Conservation (phyloP, 2,797 vertebrate genomes). For the Botia almorhae region DNA sequence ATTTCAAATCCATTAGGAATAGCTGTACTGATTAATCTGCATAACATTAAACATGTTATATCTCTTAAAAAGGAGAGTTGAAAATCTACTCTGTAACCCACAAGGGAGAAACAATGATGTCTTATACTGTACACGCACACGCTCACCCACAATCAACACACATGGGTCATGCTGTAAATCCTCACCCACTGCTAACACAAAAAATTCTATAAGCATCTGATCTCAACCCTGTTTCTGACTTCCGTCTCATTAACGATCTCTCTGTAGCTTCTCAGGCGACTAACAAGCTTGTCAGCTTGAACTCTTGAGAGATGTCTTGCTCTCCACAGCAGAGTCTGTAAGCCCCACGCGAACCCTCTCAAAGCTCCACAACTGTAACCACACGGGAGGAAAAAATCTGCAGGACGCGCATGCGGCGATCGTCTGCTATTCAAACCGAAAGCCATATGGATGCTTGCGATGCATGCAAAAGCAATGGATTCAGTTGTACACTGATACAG, state of each 20-base stretch:
- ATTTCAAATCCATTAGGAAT: conserved; percentile 22
- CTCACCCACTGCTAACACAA: background rate
- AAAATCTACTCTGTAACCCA: conserved; percentile 39
- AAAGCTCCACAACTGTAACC: conserved; percentile 6
- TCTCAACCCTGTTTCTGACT: conserved; percentile 5
- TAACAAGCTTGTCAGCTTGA: conserved; percentile 74
- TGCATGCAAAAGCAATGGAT: background rate
- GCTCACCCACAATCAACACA: background rate
- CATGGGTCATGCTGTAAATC: conserved; percentile 2
- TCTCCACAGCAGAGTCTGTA: conserved; percentile 62
- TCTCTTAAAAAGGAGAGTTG: conserved; percentile 37
- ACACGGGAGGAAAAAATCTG: conserved; percentile 12
- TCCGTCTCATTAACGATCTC: conserved; percentile 67
- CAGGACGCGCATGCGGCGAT: conserved; percentile 22
- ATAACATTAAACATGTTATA: conserved; percentile 23
- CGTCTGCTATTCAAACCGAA: conserved; percentile 14
- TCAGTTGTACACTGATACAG: background rate
- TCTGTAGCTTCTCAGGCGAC: conserved; percentile 60
- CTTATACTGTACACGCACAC: background rate
- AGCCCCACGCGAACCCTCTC: conserved; percentile 30
- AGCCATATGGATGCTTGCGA: conserved; percentile 16
- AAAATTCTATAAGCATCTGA: background rate
- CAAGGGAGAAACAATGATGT: too few species aligned
- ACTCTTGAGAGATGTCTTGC: conserved; percentile 69
- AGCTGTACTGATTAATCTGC: conserved; percentile 6